Evolutionary conservation across 2,113 vertebrate genomes (phyloP).

Genomic region (Crotalus horridus): DNA sequence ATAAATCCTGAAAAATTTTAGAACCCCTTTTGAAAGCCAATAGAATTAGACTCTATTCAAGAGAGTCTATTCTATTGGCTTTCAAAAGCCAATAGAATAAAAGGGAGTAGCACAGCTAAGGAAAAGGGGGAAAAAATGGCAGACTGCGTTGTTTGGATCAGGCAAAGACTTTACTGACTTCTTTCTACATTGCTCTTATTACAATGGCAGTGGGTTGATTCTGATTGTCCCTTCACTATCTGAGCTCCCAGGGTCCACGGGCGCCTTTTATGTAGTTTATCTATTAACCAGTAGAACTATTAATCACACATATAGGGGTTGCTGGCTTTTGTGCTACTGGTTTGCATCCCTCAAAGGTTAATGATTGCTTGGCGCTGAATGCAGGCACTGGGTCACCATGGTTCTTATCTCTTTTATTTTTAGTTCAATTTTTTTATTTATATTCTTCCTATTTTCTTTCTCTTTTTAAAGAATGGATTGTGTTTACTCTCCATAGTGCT

Average conservation of each 20-base stretch:
- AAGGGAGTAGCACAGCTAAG: no score
- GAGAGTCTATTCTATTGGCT: no score
- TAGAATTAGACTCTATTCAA: no score
- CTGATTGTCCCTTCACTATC: neutral
- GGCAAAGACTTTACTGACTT: neutral
- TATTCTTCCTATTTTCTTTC: neutral
- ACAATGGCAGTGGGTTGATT: neutral
- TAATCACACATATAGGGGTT: neutral
- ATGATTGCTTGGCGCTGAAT: neutral
- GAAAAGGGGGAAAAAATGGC: no score
- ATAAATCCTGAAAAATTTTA: no score
- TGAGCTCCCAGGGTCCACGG: neutral
- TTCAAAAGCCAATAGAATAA: no score
- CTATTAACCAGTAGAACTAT: neutral
- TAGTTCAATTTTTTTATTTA: neutral
- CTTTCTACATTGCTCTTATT: neutral
- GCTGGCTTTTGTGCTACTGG: neutral
- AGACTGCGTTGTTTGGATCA: neutral
- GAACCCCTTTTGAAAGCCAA: no score
- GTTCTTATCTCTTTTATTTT: neutral
- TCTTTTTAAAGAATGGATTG: neutral
- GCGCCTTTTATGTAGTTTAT: neutral
- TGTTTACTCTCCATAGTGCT: neutral
- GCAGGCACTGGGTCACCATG: neutral
- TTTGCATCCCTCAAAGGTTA: neutral